Evolutionary conservation across 2,797 vertebrate genomes (phyloP).

Genomic region (Anisognathus igniventris): DNA sequence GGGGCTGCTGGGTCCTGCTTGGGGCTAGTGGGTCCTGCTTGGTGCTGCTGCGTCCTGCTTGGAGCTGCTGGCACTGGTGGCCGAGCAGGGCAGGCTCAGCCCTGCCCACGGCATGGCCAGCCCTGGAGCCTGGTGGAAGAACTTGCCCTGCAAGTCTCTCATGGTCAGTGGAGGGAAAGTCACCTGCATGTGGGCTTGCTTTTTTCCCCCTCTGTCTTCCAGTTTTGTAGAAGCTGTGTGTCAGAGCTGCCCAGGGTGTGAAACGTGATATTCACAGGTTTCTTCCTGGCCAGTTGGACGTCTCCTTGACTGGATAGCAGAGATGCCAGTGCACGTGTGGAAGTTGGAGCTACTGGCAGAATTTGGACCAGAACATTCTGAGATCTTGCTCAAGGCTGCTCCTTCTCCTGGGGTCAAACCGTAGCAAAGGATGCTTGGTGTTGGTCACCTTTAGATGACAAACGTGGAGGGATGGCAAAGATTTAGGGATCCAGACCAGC

Average conservation of each 20-base stretch:
- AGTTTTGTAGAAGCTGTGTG: not conserved
- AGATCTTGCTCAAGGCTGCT: not conserved
- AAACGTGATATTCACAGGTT: not conserved
- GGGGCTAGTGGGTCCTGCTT: not conserved
- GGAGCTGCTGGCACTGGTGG: not conserved
- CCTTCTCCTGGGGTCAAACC: not conserved
- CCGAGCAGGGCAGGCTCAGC: not conserved
- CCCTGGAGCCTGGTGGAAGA: not conserved
- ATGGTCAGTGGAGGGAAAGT: not conserved
- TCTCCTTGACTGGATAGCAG: not conserved
- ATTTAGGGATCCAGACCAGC: not conserved
- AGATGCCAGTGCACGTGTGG: not conserved
- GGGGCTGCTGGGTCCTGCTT: no score
- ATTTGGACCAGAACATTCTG: not conserved
- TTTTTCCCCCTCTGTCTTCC: accelerated
- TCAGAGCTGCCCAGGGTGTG: not conserved
- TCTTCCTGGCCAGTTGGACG: not conserved
- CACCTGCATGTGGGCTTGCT: accelerated
- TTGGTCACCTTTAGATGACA: not conserved
- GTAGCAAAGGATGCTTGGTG: not conserved
- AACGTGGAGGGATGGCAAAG: not conserved
- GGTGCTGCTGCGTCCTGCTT: not conserved
- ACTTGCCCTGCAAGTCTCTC: not conserved
- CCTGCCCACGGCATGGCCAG: accelerated
- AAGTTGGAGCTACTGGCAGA: not conserved